Conservation (phyloP, 2,113 vertebrate genomes). For the Oncorhynchus kisutch region DNA sequence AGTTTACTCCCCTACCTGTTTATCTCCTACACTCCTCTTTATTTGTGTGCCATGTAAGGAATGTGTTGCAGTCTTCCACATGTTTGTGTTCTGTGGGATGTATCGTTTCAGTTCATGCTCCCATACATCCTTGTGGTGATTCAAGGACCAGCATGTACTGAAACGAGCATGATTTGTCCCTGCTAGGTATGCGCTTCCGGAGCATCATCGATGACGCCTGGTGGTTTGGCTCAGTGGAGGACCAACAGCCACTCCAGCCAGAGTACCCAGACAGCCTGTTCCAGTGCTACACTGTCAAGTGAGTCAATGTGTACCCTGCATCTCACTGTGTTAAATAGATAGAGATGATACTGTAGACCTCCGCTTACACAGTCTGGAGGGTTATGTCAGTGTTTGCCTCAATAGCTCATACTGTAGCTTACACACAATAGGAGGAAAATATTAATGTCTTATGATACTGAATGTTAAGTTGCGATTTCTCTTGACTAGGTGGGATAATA, state of each 20-base stretch:
- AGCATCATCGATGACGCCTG: constrained; percentile 98
- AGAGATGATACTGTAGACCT: no score
- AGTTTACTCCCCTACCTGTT: neutral
- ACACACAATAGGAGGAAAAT: no score
- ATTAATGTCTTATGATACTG: no score
- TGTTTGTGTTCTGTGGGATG: no score
- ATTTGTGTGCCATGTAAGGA: neutral
- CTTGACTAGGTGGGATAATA: constrained; percentile 91
- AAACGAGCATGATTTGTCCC: neutral
- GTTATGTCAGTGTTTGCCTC: no score
- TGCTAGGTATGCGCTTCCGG: constrained; percentile 88
- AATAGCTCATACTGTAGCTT: no score
- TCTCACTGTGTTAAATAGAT: no score
- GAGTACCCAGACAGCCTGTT: constrained; percentile 98
- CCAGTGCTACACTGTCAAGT: constrained; percentile 98
- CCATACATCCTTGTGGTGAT: neutral
- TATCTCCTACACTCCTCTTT: no score
- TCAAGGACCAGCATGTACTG: constrained; percentile 5
- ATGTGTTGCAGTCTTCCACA: no score
- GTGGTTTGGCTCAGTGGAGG: constrained; percentile 97
- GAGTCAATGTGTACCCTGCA: constrained; percentile 45
- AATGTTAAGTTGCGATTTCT: neutral
- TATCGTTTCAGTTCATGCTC: no score
- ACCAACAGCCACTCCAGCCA: constrained; percentile 91
- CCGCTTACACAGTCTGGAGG: no score